phyloP scores from a whole-genome alignment of 2,797 vertebrate genomes.

The Coregonus suidteri region DNA sequence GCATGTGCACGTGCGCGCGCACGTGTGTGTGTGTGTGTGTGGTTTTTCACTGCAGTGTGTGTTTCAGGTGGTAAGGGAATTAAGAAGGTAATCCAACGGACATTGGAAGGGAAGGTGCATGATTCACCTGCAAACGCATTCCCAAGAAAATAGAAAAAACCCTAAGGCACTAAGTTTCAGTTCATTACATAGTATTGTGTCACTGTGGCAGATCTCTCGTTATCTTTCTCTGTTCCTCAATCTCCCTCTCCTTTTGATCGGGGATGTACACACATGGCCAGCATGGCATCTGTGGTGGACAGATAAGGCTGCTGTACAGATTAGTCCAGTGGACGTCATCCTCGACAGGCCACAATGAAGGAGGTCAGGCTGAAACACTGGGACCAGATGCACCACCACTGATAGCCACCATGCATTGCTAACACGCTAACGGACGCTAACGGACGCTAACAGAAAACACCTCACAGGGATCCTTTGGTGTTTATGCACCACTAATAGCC shows the following conservation, averaged over 20 bases:
- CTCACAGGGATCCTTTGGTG: neutral
- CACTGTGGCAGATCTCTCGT: neutral
- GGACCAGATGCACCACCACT: conserved; percentile 24
- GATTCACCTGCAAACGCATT: conserved; percentile 3
- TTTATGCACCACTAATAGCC: conserved; percentile 22
- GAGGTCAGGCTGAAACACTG: conserved; percentile 36
- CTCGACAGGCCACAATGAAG: conserved; percentile 45
- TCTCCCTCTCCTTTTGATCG: conserved; percentile 19
- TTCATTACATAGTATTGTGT: no score
- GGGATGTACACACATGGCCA: conserved; percentile 23
- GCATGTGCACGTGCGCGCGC: neutral
- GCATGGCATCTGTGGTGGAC: conserved; percentile 43
- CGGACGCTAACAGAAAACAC: neutral
- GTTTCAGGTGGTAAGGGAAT: conserved; percentile 5
- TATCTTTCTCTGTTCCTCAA: neutral
- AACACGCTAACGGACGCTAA: neutral
- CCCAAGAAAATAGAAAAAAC: neutral
- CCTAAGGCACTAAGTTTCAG: neutral
- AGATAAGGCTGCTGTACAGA: conserved; percentile 67
- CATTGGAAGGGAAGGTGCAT: conserved; percentile 8
- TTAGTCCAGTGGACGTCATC: conserved; percentile 59
- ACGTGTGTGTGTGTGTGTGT: neutral
- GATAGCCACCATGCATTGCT: conserved; percentile 27
- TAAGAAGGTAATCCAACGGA: neutral
- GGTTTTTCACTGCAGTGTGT: neutral